Percentiles rank a stretch among this genome's conserved stretches.
phyloP scores from a whole-genome alignment of 2,797 vertebrate genomes.

The Malurus splendens region DNA sequence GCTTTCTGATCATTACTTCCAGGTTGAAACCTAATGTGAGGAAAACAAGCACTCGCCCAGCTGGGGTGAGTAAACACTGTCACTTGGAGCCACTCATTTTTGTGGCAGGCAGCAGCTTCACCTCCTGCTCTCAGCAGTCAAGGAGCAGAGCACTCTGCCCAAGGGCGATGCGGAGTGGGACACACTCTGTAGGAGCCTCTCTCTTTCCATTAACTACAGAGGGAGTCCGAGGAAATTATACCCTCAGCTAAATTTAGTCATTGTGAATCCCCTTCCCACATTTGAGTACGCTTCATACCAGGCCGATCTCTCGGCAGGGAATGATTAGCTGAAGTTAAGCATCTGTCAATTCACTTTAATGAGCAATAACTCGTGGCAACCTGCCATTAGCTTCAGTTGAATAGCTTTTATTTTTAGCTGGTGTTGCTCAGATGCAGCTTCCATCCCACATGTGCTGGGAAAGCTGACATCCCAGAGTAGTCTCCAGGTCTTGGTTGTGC shows the following conservation, averaged over 20 bases:
- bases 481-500: conserved; percentile 46
- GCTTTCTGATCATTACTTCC: not conserved
- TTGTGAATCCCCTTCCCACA: conserved; percentile 51
- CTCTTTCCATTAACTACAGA: conserved; percentile 51
- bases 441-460: conserved; percentile 27
- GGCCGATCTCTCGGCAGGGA: conserved; percentile 34
- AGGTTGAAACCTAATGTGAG: not conserved
- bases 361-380: conserved; percentile 58
- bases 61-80: not conserved
- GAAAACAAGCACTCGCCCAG: not conserved
- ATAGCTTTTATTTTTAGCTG: conserved; percentile 61
- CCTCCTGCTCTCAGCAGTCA: not conserved
- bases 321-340: conserved; percentile 57
- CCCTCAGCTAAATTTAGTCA: conserved; percentile 47
- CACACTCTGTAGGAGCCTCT: not conserved
- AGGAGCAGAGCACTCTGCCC: not conserved
- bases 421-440: conserved; percentile 44
- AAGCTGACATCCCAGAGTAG: conserved; percentile 44
- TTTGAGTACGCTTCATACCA: not conserved
- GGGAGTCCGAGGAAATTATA: conserved; percentile 39
- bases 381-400: conserved; percentile 37
- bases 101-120: not conserved
- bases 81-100: not conserved
- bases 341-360: conserved; percentile 61
- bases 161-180: not conserved